Evolutionary conservation across 2,888 invertebrate genomes (phyloP), one percentile per base, ranked within the genome.

Genomic region (Parelbella ahira): DNA sequence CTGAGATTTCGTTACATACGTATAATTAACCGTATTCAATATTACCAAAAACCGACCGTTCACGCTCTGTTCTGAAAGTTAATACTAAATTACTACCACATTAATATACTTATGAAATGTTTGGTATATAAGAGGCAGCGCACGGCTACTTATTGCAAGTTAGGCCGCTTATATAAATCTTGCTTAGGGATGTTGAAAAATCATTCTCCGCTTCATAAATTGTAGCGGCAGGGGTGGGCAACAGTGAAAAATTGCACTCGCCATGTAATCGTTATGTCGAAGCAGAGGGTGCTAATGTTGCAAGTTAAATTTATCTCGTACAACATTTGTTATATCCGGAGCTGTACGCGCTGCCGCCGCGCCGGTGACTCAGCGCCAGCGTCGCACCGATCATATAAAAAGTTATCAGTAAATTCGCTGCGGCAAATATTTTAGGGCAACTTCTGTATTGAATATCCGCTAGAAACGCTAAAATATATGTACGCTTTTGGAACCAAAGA

Each of bases 131-230:
- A n/a, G n/a, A n/a, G n/a, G n/a, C n/a, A n/a, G n/a, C n/a, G 15
- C 4, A 15, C 2, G 4, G 30, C 23, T 8, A 21, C 21, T 41
- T 33, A 41, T 33, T n/a, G 33, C 9, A 71, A 62, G 70, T 70
- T 76, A 66, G 59, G 68, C 58, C 67, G 67, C 75, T 76, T 74
- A 76, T 68, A 81, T 79, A 77, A 81, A 78, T 81, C 76, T 72
- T 72, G 72, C 67, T 80, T 72, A 72, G 41, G 69, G 72, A 74
- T 78, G 81, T 76, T 81, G 80, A 82, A 80, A 84, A 83, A 83
- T 83, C 78, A 80, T 80, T 76, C 72, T 62, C 62, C 63, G 72
- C 68, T 68, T 82, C 81, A 82, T 82, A 83, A 81, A 81, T 83
- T 75, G 74, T 78, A 68, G 69, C 73, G 58, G 54, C 60, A 66